Evolutionary conservation across 2,888 invertebrate species (phyloP).

Genomic region (Hirtodrosophila duncani): DNA sequence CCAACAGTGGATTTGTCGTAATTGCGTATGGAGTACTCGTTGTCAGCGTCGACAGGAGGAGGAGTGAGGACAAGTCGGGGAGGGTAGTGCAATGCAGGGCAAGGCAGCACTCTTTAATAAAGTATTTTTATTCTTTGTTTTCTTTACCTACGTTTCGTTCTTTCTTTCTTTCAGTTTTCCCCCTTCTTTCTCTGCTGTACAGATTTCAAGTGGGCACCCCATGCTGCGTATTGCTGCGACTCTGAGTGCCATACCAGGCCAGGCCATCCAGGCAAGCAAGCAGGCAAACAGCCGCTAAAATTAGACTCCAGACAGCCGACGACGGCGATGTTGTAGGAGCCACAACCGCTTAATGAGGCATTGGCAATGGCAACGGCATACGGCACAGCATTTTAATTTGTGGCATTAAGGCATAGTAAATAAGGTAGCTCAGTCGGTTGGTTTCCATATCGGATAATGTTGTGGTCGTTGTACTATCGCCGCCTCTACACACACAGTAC

Average conservation of each 20-base stretch:
- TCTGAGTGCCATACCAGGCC: slow-evolving; percentile 5
- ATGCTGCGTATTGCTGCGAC: slow-evolving; percentile 44
- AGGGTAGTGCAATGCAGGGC: slow-evolving; percentile 18
- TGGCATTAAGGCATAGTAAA: slow-evolving; percentile 58
- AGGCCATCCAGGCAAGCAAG: slow-evolving; percentile 25
- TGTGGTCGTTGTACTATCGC: too few species aligned
- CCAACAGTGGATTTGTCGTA: slow-evolving; percentile 58
- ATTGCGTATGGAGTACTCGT: slow-evolving; percentile 67
- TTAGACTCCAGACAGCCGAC: slow-evolving; percentile 61
- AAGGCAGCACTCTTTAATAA: slow-evolving; percentile 56
- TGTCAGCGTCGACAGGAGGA: slow-evolving; percentile 8
- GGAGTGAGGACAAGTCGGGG: too few species aligned
- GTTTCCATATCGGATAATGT: slow-evolving; percentile 2
- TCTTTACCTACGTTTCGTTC: background rate
- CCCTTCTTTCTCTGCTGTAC: slow-evolving; percentile 25
- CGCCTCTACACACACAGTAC: too few species aligned
- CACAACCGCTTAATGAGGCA: slow-evolving; percentile 52
- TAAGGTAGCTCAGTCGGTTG: slow-evolving; percentile 17
- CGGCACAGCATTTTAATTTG: slow-evolving; percentile 62
- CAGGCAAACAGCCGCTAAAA: slow-evolving; percentile 45
- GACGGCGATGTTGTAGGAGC: slow-evolving; percentile 34
- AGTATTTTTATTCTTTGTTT: slow-evolving; percentile 42
- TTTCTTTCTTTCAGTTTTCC: slow-evolving; percentile 7
- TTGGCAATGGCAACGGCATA: slow-evolving; percentile 36
- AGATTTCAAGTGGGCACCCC: slow-evolving; percentile 61